Conservation (phyloP, 2,888 invertebrate genomes). For the Limulus polyphemus region DNA sequence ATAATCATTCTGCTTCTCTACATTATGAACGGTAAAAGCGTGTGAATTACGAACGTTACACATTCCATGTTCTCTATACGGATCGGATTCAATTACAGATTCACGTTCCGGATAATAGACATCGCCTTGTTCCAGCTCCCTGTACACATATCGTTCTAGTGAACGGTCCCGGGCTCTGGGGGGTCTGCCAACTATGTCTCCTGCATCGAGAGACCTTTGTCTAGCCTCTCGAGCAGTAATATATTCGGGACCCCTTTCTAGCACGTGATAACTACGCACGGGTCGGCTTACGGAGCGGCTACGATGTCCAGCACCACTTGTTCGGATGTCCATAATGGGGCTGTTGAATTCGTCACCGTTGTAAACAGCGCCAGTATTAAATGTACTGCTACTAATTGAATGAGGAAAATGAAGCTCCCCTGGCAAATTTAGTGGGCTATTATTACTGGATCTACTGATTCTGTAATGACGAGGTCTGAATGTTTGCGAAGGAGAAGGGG, state of each 20-base stretch:
- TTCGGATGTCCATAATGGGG: constrained; percentile 20
- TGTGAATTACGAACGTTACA: too few relatives aligned
- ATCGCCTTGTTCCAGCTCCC: constrained; percentile 23
- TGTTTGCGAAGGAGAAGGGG: constrained; percentile 11
- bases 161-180: constrained; percentile 45
- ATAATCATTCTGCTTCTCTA: background rate
- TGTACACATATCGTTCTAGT: constrained; percentile 45
- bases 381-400: constrained; percentile 21
- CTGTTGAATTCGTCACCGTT: constrained; percentile 23
- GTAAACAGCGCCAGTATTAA: constrained; percentile 20
- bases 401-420: constrained; percentile 21
- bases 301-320: constrained; percentile 6
- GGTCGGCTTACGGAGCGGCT: constrained; percentile 20
- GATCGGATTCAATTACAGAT: constrained; percentile 11
- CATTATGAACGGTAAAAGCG: too few relatives aligned
- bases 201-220: constrained; percentile 50
- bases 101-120: constrained; percentile 23
- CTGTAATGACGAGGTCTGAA: constrained; percentile 20
- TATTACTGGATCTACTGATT: constrained; percentile 24
- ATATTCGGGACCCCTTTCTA: constrained; percentile 58
- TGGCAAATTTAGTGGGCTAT: constrained; percentile 24
- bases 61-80: constrained; percentile 9
- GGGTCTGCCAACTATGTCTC: constrained; percentile 21
- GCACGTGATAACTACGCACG: constrained; percentile 42
- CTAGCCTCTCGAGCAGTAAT: constrained; percentile 60